phyloP scores from a whole-genome alignment of 2,797 vertebrate genomes.

The Rhincodon typus region DNA sequence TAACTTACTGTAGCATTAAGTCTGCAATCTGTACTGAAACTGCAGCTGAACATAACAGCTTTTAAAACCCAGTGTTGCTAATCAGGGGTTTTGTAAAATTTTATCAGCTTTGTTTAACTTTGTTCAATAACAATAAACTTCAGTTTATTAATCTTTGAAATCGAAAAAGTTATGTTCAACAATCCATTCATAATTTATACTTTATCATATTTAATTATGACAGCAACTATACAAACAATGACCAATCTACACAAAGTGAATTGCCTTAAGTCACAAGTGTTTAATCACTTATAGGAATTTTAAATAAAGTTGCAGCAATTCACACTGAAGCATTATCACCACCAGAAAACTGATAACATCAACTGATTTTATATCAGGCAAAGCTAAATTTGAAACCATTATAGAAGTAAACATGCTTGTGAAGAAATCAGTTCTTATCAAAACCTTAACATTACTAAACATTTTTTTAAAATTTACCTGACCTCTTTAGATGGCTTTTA shows the following conservation, averaged over 20 bases:
- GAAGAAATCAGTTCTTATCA: slow-evolving; percentile 10
- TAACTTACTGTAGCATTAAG: not conserved
- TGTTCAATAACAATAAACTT: not conserved
- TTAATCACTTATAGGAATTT: not conserved
- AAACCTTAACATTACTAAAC: not conserved
- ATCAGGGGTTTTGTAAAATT: not conserved
- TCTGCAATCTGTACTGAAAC: not conserved
- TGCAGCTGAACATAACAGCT: not conserved
- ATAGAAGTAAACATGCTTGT: not conserved
- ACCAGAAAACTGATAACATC: not conserved
- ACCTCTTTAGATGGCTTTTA: not conserved
- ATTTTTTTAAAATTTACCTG: not conserved
- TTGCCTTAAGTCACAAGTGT: not conserved
- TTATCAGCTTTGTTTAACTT: not conserved
- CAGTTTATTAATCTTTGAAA: not conserved
- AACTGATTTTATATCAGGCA: not conserved
- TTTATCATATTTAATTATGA: not conserved
- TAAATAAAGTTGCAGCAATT: not conserved
- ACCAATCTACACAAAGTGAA: not conserved
- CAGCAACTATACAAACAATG: not conserved
- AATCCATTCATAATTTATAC: not conserved
- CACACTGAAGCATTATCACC: not conserved
- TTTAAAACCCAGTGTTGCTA: not conserved
- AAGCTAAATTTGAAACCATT: not conserved
- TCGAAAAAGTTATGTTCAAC: not conserved